A percentile compares a stretch with the other conserved stretches of the same genome.
Conservation (phyloP, 2,888 invertebrate species). For the Ormyrus thymus region DNA sequence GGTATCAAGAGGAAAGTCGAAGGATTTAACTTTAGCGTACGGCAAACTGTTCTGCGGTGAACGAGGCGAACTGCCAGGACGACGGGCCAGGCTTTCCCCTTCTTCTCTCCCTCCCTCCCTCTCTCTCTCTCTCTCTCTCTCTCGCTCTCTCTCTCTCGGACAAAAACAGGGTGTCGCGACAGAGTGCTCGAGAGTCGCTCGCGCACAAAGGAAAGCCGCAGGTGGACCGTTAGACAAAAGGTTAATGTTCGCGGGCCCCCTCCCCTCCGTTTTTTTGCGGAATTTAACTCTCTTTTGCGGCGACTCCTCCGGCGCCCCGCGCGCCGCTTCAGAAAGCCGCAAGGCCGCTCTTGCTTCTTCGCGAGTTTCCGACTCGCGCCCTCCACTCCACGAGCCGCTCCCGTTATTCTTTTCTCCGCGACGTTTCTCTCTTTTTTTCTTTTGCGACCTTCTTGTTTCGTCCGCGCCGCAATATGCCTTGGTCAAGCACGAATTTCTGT, state of each 20-base stretch:
- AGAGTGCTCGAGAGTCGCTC: conserved; percentile 37
- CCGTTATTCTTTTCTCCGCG: background rate
- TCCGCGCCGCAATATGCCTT: too few relatives aligned
- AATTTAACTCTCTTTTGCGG: conserved; percentile 64
- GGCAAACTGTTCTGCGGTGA: background rate
- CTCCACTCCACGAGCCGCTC: background rate
- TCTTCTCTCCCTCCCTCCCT: background rate
- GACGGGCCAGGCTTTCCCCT: too few relatives aligned
- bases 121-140: background rate
- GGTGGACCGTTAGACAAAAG: conserved; percentile 68
- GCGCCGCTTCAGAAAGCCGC: too few relatives aligned
- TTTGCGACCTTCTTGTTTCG: background rate
- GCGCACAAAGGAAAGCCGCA: conserved; percentile 68
- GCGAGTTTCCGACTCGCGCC: too few relatives aligned
- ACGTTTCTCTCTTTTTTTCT: conserved; percentile 2
- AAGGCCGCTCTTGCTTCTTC: background rate
- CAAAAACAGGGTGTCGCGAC: conserved; percentile 73
- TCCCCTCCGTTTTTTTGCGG: conserved; percentile 54
- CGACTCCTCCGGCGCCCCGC: too few relatives aligned
- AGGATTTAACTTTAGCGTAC: conserved; percentile 65
- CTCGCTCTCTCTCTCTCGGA: conserved; percentile 53
- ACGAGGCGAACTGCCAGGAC: too few relatives aligned
- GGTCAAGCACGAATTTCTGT: background rate
- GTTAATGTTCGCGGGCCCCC: conserved; percentile 67
- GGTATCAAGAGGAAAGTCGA: conserved; percentile 47